Base-by-base conservation (phyloP, 2,113 vertebrate species). In the Emydocephalus ijimae region DNA sequence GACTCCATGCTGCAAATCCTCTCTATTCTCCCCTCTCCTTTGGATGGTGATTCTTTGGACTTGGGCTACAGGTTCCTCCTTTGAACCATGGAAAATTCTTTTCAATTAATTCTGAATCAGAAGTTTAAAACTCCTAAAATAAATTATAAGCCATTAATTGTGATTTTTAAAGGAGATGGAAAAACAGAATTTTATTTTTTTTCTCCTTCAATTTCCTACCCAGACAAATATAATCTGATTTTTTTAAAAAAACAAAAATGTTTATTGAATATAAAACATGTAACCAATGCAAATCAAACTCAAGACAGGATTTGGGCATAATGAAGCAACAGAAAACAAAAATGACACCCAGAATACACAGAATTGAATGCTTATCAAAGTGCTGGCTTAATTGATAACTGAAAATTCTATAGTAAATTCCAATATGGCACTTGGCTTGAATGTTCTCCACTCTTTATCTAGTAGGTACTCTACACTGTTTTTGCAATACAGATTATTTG, bases 371-470 rank as follows among this genome's bases (percentile, higher is more conserved):
- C 26, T 87, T 18, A 52, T 50, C 45, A 87, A 50, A 87, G 5
- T 15, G 12, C 34, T 43, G 18, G 15, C 69, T 81, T 81, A 18
- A 81, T 43, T 93, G 92, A 61, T 5, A 20, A 90, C 4, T 15
- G 94, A 57, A 93, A 45, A 24, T 81, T 93, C 61, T 90, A 92
- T 93, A 94, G 74, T 61, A 50, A 93, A 85, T 23, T 91, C 88
- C 92, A 34, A 93, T 52, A 91, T 89, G 64, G n/a, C 89, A 48
- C 11, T 14, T 14, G n/a, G 10, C 54, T 69, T 4, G 26, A 24
- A 43, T 81, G 34, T 24, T 61, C 29, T 59, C 23, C 50, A 21
- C 24, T 89, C 52, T 89, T 29, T 86, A 29, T 89, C 54, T 69
- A 43, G 52, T 88, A 85, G 56, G 26, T 92, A 24, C 50, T 94